Evolutionary conservation across 2,888 invertebrate genomes (phyloP), one percentile per base, ranked within the genome.

Genomic region (Agrotis segetum): DNA sequence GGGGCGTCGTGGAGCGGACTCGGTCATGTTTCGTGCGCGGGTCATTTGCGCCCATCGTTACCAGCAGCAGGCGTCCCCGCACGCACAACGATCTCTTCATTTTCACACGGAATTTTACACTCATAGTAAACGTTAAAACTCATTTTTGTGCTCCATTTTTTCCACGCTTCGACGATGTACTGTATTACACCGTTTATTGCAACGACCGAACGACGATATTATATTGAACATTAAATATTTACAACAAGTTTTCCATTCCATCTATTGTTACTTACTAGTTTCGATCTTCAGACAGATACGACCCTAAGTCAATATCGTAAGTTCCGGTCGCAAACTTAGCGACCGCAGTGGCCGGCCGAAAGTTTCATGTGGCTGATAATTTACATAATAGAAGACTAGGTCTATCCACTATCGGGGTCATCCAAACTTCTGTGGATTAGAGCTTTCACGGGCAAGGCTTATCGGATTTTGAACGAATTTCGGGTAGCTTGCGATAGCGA

Each of bases 301-400:
- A 79, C 88, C 89, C 88, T 90, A 90, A 93, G 93, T 94, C 92
- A 93, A 95, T 94, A 94, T 91, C 88, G 89, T 90, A 94, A 95
- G 91, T 95, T 94, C 91, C 89, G 87, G 87, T 90, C 90, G 85
- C 90, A 93, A 95, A 95, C 94, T 94, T 93, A 90, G 90, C 88
- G 91, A 90, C 92, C 93, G 89, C 92, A 91, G 90, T 91, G 94
- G 92, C 91, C 91, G 91, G 92, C 89, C 87, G 85, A 93, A 94
- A 96, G 91, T 95, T 96, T 93, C 92, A 92, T 94, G 92, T 92
- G 92, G 91, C 90, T 93, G 93, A 95, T 95, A 95, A 95, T 96
- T 96, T 96, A 94, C 96, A 95, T 96, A 96, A 96, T 95, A 95
- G 94, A 94, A 95, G 94, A 94, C 93, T 93, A 93, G 94, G 94